Conservation (phyloP, 2,888 invertebrate species). For the Calameuta pallipes region DNA sequence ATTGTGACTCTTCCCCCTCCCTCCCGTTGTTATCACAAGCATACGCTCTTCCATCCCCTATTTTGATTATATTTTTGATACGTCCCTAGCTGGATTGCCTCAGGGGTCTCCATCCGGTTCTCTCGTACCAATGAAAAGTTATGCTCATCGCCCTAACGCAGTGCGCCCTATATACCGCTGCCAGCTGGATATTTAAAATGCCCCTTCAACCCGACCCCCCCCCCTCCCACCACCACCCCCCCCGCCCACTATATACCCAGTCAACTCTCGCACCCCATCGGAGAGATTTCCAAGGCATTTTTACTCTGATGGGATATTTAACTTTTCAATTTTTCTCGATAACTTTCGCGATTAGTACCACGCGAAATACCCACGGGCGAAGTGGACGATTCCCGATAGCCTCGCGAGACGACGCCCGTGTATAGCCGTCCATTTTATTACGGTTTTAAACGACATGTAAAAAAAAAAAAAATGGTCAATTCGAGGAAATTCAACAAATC, state of each 20-base stretch:
- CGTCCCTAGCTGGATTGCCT: not conserved
- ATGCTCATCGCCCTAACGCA: not conserved
- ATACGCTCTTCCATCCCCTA: not conserved
- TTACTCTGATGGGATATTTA: constrained; percentile 28
- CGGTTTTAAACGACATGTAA: not conserved
- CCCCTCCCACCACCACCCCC: too few relatives aligned
- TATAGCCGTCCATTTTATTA: not conserved
- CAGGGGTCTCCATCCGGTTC: not conserved
- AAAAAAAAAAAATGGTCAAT: not conserved
- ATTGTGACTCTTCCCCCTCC: not conserved
- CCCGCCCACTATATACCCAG: not conserved
- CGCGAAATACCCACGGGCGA: not conserved
- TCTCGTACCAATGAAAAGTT: not conserved
- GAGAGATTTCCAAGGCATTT: not conserved
- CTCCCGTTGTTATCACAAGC: not conserved
- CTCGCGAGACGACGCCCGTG: not conserved
- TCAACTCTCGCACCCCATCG: not conserved
- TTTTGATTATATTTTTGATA: not conserved
- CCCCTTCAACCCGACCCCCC: not conserved
- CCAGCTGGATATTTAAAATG: not conserved
- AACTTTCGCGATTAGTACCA: constrained; percentile 23
- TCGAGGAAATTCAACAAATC: not conserved
- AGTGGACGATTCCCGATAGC: not conserved
- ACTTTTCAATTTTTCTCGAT: constrained; percentile 50
- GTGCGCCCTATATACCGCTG: not conserved